Evolutionary conservation across 2,888 invertebrate genomes (phyloP).

Genomic region (Lepidocyrtoides sp.): DNA sequence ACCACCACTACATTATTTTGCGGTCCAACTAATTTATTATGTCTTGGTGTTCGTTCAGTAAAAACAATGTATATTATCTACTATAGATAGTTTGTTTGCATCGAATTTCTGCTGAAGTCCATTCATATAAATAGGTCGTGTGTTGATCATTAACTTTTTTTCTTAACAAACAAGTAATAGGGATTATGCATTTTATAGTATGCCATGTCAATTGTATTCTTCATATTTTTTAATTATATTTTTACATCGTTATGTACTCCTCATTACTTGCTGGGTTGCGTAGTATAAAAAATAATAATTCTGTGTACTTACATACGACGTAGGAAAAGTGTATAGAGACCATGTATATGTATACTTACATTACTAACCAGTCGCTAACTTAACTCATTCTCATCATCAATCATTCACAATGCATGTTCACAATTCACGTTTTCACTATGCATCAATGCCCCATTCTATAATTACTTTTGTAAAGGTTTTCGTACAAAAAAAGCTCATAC

Average conservation of each 20-base stretch:
- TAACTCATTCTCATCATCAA: slow-evolving; percentile 12
- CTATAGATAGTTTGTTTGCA: neutral
- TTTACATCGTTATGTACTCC: neutral
- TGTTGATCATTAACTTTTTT: neutral
- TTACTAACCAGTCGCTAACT: slow-evolving; percentile 29
- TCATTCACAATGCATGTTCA: slow-evolving; percentile 14
- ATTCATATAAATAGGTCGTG: slow-evolving; percentile 2
- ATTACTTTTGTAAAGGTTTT: neutral
- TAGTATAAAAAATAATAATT: neutral
- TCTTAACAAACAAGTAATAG: neutral
- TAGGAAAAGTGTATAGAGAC: neutral
- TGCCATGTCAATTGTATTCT: neutral
- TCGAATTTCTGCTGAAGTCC: slow-evolving; percentile 14
- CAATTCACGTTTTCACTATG: slow-evolving; percentile 1
- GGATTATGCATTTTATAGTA: neutral
- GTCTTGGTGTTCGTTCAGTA: neutral
- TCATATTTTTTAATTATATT: no score
- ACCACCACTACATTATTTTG: slow-evolving; percentile 4
- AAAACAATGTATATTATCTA: neutral
- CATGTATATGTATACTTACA: neutral
- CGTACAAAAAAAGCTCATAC: no score
- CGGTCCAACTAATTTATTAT: slow-evolving; percentile 11
- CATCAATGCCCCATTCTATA: neutral
- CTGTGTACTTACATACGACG: neutral
- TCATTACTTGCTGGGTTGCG: neutral